A percentile compares a stretch with the other conserved stretches of the same genome.
These are phyloP conservation scores for Halcyon badia DNA, from an alignment of 2,797 vertebrate species.

Conservation along the genomic window DNA sequence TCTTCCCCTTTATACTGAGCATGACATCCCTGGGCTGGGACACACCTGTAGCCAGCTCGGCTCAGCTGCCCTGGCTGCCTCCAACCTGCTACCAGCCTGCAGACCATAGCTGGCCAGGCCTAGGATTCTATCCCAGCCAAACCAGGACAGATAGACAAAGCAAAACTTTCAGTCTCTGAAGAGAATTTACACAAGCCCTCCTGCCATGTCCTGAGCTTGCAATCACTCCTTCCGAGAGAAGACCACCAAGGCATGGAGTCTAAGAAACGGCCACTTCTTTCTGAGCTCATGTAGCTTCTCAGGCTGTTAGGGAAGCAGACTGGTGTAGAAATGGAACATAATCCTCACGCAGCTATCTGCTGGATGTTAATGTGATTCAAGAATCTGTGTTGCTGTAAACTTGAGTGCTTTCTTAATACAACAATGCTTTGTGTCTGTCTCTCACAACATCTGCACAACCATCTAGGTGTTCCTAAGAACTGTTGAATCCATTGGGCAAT, in stretches of 20 bases:
- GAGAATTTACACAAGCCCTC: background rate
- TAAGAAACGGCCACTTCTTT: background rate
- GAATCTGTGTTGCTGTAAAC: background rate
- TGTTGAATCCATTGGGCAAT: background rate
- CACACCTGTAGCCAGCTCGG: background rate
- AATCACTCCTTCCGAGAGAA: background rate
- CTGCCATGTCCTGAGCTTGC: background rate
- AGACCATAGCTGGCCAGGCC: background rate
- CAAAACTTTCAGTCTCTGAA: background rate
- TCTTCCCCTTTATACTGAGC: background rate
- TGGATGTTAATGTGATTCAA: background rate
- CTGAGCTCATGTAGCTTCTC: background rate
- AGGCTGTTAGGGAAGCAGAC: background rate
- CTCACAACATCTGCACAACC: background rate
- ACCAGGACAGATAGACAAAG: background rate
- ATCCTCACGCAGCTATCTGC: background rate
- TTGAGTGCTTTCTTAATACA: background rate
- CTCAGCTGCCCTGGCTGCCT: background rate
- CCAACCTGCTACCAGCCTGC: background rate
- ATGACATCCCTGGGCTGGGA: background rate
- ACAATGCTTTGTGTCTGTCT: background rate
- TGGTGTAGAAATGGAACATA: background rate
- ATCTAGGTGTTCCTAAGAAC: background rate
- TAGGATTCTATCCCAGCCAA: background rate
- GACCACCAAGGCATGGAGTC: background rate